phyloP scores from a whole-genome alignment of 35 echinoderm and acorn worm species.

The Heliocidaris erythrogramma region DNA sequence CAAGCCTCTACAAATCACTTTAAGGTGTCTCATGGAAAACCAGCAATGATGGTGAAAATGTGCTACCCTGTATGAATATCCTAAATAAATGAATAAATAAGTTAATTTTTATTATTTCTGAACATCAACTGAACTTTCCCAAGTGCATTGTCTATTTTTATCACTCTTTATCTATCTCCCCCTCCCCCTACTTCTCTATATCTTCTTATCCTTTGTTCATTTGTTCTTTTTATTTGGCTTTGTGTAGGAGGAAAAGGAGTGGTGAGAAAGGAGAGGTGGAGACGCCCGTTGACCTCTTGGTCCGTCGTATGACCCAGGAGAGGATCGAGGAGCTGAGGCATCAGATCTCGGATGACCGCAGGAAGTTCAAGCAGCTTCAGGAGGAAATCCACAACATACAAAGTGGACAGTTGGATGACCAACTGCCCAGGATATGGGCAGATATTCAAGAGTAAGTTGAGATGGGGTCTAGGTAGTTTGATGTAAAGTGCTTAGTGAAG shows the following conservation, averaged over 20 bases:
- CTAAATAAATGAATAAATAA: too few species aligned
- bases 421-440: slow-evolving; percentile 69
- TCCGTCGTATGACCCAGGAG: slow-evolving; percentile 91
- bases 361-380: slow-evolving; percentile 74
- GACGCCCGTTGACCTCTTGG: slow-evolving; percentile 76
- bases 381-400: slow-evolving; percentile 78
- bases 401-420: slow-evolving; percentile 76
- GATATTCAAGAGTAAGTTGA: slow-evolving; percentile 76
- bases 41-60: too few species aligned
- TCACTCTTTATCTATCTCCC: too few species aligned
- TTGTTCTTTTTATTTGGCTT: neutral
- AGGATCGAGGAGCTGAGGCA: slow-evolving; percentile 84
- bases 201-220: too few species aligned
- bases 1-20: too few species aligned
- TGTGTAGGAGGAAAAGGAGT: slow-evolving; percentile 75
- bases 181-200: too few species aligned
- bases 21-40: too few species aligned
- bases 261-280: slow-evolving; percentile 82
- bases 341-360: slow-evolving; percentile 77
- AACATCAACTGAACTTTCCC: too few species aligned
- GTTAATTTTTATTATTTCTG: too few species aligned
- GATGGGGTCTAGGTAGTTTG: neutral
- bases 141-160: too few species aligned
- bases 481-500: too few species aligned
- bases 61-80: too few species aligned